A percentile compares a stretch with the other conserved stretches of the same genome.
phyloP scores from a whole-genome alignment of 2,113 vertebrate species.

The Pollachius pollachius region DNA sequence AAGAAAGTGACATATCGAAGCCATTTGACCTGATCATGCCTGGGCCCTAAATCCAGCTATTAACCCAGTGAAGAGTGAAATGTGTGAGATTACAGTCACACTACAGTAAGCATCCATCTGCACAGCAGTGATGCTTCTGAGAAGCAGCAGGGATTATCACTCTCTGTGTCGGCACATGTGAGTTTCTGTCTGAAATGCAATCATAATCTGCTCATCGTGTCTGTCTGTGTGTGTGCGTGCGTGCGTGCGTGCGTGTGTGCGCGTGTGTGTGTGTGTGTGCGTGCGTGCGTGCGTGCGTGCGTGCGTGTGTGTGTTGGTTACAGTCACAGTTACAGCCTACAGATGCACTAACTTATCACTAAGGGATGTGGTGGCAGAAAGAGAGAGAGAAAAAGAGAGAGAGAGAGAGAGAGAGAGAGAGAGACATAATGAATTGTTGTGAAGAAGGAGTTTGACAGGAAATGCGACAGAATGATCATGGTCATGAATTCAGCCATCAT shows the following conservation, averaged over 20 bases:
- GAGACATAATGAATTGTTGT: too few relatives aligned
- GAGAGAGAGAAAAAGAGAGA: too few relatives aligned
- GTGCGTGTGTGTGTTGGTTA: too few relatives aligned
- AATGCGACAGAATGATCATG: not conserved
- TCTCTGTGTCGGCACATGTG: constrained; percentile 29
- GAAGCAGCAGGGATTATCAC: constrained; percentile 45
- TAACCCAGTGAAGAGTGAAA: constrained; percentile 34
- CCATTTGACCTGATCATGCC: constrained; percentile 23
- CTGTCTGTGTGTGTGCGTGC: too few relatives aligned
- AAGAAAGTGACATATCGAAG: constrained; percentile 34
- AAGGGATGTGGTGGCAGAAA: too few relatives aligned
- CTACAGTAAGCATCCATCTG: constrained; percentile 19
- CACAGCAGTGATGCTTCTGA: constrained; percentile 24
- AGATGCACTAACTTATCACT: too few relatives aligned
- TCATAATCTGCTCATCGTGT: not conserved
- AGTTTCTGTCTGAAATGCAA: constrained; percentile 23
- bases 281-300: too few relatives aligned
- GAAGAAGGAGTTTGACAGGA: too few relatives aligned
- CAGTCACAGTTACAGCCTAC: too few relatives aligned
- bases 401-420: too few relatives aligned
- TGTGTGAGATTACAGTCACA: constrained; percentile 41
- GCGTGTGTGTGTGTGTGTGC: too few relatives aligned
- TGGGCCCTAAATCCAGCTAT: constrained; percentile 54
- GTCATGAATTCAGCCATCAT: not conserved
- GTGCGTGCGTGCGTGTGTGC: too few relatives aligned